Conservation (phyloP, 2,888 invertebrate species). For the Macrosoma leucophasiata region DNA sequence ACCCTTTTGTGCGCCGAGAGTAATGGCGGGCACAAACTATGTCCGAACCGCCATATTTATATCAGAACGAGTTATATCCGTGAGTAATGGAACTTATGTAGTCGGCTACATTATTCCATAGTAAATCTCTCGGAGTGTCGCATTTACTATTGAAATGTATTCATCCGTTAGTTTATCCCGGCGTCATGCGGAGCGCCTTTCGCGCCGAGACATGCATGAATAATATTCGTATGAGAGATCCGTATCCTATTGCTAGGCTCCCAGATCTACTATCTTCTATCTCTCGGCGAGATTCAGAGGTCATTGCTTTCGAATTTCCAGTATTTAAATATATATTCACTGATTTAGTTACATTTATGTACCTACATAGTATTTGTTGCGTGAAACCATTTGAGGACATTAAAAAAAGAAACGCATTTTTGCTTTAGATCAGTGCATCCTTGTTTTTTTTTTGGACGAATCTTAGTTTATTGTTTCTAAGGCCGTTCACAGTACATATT, state of each 20-base stretch:
- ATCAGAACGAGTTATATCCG: conserved; percentile 62
- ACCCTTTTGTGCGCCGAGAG: conserved; percentile 63
- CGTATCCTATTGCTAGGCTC: conserved; percentile 6
- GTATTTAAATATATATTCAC: not conserved
- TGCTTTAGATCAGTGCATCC: no score
- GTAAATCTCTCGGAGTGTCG: conserved; percentile 67
- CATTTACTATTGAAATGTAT: conserved; percentile 75
- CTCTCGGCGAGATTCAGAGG: not conserved
- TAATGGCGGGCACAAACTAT: conserved; percentile 57
- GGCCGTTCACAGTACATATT: no score
- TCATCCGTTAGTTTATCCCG: conserved; percentile 68
- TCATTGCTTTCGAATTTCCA: conserved; percentile 3
- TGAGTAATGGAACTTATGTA: conserved; percentile 69
- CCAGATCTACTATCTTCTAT: conserved; percentile 3
- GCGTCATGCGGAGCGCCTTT: conserved; percentile 67
- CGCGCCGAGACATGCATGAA: conserved; percentile 56
- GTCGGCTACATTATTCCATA: conserved; percentile 60
- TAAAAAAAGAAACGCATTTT: no score
- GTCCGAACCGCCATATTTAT: conserved; percentile 64
- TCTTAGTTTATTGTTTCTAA: no score
- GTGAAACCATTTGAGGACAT: no score
- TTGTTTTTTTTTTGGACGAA: no score
- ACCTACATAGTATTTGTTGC: conserved; percentile 1
- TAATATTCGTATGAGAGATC: conserved; percentile 59
- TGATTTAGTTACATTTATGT: not conserved